Base-by-base conservation (phyloP, 2,113 vertebrate genomes). In the Cyprinodon variegatus region DNA sequence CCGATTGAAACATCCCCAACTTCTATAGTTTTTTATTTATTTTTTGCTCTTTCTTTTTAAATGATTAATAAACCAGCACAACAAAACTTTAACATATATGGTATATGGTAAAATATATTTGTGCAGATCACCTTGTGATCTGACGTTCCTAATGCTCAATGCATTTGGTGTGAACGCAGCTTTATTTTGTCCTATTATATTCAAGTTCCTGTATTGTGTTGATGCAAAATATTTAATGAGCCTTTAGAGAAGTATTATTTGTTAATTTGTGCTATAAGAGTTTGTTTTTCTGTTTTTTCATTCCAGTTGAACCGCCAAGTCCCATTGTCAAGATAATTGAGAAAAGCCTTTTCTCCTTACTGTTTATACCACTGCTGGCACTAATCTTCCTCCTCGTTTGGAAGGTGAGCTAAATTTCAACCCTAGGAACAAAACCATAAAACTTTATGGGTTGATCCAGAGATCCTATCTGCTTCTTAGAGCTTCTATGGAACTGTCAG, bases 281-380 rank as follows among this genome's bases (percentile, higher is more conserved):
- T 60, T 10, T 29, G 29, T 65, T 4, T 22, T 12, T 65, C 29
- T 43, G 7, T n/a, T 65, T 70, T 67, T 57, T 17, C 45, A 2
- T 29, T n/a, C 11, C 67, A 91, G 88, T 40, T 70, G 22, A 6
- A 3, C 14, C 7, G 72, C 22, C 9, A 38, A 70, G 70, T 38
- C 2, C 81, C 61, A 70, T 92, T 66, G 67, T 88, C 3, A 83
- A 89, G 62, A 69, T 89, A 65, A 48, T 94, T 76, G 84, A 94
- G 84, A 88, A 78, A 78, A 93, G 93, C 83, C 93, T 95, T 41
- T 65, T 94, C 53, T 94, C 89, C 5, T 85, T 94, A 74, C 90
- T 94, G 20, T 78, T 92, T 72, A 91, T 95, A 70, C 93, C 93
- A 11, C 81, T 94, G 69, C 71, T 93, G 72, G 92, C 87, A 40